Conservation (phyloP, 2,888 invertebrate genomes). For the Dermolepida albohirtum region DNA sequence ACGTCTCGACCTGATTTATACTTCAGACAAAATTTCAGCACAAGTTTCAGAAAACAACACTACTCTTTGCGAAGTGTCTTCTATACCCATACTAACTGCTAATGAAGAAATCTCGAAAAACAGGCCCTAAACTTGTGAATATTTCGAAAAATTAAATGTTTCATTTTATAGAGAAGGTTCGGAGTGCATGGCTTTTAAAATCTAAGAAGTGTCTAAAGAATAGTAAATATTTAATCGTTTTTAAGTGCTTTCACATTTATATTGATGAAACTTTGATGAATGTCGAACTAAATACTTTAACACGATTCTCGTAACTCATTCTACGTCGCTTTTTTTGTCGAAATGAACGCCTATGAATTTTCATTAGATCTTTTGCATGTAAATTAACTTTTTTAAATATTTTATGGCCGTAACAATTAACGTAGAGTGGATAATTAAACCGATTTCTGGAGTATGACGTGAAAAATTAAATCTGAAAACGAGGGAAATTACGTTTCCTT, state of each 20-base stretch:
- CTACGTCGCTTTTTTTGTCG: neutral
- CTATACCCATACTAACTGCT: constrained; percentile 6
- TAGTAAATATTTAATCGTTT: too few relatives aligned
- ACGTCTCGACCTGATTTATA: constrained; percentile 28
- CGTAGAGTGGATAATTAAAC: constrained; percentile 28
- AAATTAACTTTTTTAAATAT: constrained; percentile 31
- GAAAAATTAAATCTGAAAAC: constrained; percentile 27
- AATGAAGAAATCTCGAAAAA: neutral
- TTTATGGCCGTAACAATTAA: constrained; percentile 33
- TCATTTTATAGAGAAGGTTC: too few relatives aligned
- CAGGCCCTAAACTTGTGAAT: too few relatives aligned
- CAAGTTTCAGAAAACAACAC: constrained; percentile 15
- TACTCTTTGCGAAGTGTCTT: neutral
- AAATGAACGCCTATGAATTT: constrained; percentile 23
- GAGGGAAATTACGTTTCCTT: neutral
- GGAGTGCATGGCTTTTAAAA: too few relatives aligned
- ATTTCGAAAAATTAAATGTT: too few relatives aligned
- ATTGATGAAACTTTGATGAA: too few relatives aligned
- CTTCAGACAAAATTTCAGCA: constrained; percentile 23
- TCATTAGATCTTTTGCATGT: constrained; percentile 33
- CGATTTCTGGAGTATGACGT: constrained; percentile 17
- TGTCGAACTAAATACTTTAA: too few relatives aligned
- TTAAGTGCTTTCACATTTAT: too few relatives aligned
- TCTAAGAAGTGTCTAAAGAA: too few relatives aligned
- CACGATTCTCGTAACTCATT: too few relatives aligned